Percentiles rank a stretch among this genome's conserved stretches.
These are phyloP conservation scores for Drosophila repletoides DNA, from an alignment of 1,140 invertebrate genomes.

Conservation along the genomic window DNA sequence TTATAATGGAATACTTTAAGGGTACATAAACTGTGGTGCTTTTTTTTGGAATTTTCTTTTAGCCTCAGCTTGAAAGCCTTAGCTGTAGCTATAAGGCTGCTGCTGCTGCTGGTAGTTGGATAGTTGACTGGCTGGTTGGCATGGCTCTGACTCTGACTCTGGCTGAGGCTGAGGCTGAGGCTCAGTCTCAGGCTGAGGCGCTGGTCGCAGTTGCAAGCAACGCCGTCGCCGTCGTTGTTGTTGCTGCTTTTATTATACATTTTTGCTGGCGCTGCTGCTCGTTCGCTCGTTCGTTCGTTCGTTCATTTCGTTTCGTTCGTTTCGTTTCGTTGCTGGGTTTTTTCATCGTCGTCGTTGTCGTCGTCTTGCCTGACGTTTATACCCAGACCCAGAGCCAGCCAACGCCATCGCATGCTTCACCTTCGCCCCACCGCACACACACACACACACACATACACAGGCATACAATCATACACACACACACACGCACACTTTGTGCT, in stretches of 20 bases:
- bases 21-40: constrained; percentile 15
- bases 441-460: constrained; percentile 18
- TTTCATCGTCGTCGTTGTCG: constrained; percentile 43
- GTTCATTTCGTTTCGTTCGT: constrained; percentile 61
- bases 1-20: no score
- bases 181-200: neutral
- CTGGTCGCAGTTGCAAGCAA: constrained; percentile 67
- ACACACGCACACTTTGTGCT: constrained; percentile 59
- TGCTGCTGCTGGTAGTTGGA: constrained; percentile 58
- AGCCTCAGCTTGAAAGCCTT: constrained; percentile 39
- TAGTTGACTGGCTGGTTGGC: constrained; percentile 51
- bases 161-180: neutral
- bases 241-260: constrained; percentile 66
- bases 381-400: constrained; percentile 45
- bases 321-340: constrained; percentile 66
- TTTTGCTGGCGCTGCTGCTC: constrained; percentile 60
- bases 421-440: constrained; percentile 69
- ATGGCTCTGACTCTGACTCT: constrained; percentile 2
- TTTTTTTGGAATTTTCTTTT: neutral
- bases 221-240: constrained; percentile 41
- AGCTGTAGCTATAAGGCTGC: constrained; percentile 34
- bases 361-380: constrained; percentile 63
- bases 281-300: constrained; percentile 64
- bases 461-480: constrained; percentile 1
- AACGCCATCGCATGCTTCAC: constrained; percentile 76